Conservation (phyloP, 2,113 vertebrate genomes). For the Candoia aspera region DNA sequence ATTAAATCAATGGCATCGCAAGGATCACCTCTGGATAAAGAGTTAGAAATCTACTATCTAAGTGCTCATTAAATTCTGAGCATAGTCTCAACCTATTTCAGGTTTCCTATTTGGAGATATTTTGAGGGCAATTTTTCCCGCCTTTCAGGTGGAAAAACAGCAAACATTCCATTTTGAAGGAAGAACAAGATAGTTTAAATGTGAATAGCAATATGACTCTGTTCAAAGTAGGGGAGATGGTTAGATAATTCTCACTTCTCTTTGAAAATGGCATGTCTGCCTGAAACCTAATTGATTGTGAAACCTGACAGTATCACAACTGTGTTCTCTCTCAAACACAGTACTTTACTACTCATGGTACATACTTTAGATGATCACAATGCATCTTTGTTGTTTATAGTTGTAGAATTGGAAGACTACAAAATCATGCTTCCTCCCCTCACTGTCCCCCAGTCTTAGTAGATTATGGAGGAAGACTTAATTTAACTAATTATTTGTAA, state of each 20-base stretch:
- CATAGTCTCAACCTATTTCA: neutral
- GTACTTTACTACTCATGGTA: neutral
- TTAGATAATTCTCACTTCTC: neutral
- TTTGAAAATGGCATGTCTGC: neutral
- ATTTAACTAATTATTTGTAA: neutral
- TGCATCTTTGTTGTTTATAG: neutral
- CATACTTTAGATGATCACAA: neutral
- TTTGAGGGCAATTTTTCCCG: neutral
- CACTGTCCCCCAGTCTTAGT: neutral
- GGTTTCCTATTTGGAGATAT: neutral
- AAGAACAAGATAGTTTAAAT: neutral
- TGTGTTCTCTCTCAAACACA: neutral
- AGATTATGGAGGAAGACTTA: neutral
- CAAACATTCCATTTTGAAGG: neutral
- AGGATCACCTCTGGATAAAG: neutral
- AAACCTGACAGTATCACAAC: neutral
- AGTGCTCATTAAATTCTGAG: constrained; percentile 6
- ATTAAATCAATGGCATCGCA: neutral
- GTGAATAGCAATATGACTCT: too few relatives aligned
- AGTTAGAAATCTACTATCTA: neutral
- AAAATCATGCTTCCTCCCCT: neutral
- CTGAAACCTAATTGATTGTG: neutral
- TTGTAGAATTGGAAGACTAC: neutral
- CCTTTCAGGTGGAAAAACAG: neutral
- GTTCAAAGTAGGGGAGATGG: neutral